Evolutionary conservation across 2,113 vertebrate species (phyloP).

Genomic region (Echinops telfairi): DNA sequence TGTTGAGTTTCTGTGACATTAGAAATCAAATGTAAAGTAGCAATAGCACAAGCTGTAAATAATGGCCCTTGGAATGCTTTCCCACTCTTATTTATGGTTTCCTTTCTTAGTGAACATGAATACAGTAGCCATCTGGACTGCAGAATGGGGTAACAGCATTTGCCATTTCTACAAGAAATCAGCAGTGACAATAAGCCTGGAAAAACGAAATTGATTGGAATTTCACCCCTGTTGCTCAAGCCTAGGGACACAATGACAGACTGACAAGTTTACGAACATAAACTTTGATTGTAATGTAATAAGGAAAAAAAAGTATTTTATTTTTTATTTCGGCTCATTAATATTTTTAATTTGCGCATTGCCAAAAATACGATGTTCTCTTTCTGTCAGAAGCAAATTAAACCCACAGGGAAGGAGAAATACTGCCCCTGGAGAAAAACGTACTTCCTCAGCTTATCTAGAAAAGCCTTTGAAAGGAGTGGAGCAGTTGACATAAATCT

Average conservation of each 20-base stretch:
- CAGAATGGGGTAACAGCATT: constrained; percentile 59
- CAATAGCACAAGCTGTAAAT: constrained; percentile 35
- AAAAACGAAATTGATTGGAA: constrained; percentile 70
- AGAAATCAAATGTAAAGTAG: constrained; percentile 43
- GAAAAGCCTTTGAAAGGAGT: constrained; percentile 32
- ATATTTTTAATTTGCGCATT: constrained; percentile 81
- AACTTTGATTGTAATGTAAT: constrained; percentile 75
- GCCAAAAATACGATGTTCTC: constrained; percentile 71
- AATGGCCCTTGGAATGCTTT: constrained; percentile 41
- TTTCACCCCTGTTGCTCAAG: constrained; percentile 61
- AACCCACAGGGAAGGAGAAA: constrained; percentile 73
- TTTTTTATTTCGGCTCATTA: constrained; percentile 80
- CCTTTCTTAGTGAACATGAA: constrained; percentile 60
- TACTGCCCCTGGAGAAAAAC: constrained; percentile 12
- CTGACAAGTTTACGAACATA: constrained; percentile 68
- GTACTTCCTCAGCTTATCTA: constrained; percentile 54
- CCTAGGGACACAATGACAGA: constrained; percentile 72
- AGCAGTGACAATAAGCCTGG: constrained; percentile 63
- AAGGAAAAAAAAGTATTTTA: constrained; percentile 68
- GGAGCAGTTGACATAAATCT: constrained; percentile 10
- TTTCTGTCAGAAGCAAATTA: constrained; percentile 78
- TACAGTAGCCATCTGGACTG: constrained; percentile 65
- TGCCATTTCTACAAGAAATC: constrained; percentile 62
- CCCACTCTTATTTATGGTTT: constrained; percentile 38
- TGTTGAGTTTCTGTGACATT: constrained; percentile 33